A percentile compares a stretch with the other conserved stretches of the same genome.
Evolutionary conservation across 2,113 vertebrate genomes (phyloP).

Genomic region (Vanacampus margaritifer): DNA sequence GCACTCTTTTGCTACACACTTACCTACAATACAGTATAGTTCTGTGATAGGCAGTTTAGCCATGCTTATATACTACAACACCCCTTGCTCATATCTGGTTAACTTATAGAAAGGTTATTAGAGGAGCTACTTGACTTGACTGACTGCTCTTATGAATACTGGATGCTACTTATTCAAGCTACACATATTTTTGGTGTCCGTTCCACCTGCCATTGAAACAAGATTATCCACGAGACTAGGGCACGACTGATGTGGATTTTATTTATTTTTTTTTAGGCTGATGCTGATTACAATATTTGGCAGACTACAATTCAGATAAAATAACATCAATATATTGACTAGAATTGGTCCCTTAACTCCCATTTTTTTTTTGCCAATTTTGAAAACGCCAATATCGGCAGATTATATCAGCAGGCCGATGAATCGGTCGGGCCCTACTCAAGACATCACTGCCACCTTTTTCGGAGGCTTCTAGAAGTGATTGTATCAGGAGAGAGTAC

Average conservation of each 20-base stretch:
- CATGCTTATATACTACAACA: conserved; percentile 29
- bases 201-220: background rate
- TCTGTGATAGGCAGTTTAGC: conserved; percentile 38
- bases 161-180: conserved; percentile 27
- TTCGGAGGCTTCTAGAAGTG: background rate
- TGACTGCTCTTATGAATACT: conserved; percentile 28
- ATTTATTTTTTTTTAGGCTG: too few species aligned
- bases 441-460: conserved; percentile 3
- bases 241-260: too few species aligned
- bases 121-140: conserved; percentile 24
- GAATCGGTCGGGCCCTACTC: background rate
- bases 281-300: too few species aligned
- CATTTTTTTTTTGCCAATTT: too few species aligned
- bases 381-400: too few species aligned
- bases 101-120: conserved; percentile 35
- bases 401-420: too few species aligned
- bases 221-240: background rate
- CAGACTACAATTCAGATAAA: too few species aligned
- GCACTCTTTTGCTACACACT: conserved; percentile 46
- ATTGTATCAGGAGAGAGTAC: conserved; percentile 20
- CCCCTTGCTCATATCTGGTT: conserved; percentile 19
- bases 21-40: conserved; percentile 34
- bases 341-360: too few species aligned
- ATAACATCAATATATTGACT: too few species aligned
- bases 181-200: background rate